phyloP scores from a whole-genome alignment of 2,888 invertebrate species.

The Caradrina clavipalpis region DNA sequence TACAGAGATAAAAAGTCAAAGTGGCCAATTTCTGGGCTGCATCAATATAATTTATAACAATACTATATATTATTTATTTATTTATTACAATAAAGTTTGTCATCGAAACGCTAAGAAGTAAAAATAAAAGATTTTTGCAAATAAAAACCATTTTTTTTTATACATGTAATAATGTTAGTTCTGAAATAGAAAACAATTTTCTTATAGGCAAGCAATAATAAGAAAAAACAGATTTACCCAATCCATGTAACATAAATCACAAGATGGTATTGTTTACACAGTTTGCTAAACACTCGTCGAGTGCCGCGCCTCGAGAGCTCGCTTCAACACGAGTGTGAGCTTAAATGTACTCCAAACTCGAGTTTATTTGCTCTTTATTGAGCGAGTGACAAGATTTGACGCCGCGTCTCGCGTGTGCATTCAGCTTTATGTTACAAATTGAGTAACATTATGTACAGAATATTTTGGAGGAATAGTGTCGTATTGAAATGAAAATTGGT shows the following conservation, averaged over 20 bases:
- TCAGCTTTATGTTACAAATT: constrained; percentile 65
- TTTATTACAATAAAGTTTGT: too few relatives aligned
- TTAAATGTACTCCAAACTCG: constrained; percentile 77
- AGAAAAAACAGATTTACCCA: constrained; percentile 73
- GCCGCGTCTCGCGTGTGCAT: constrained; percentile 67
- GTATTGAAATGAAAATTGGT: constrained; percentile 29
- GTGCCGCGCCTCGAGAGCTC: constrained; percentile 73
- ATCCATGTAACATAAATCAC: constrained; percentile 73
- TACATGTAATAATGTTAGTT: background rate
- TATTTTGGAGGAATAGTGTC: constrained; percentile 31
- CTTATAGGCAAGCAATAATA: background rate
- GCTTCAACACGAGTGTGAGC: constrained; percentile 81
- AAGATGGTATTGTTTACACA: constrained; percentile 81
- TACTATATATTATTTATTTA: too few relatives aligned
- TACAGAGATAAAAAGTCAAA: too few relatives aligned
- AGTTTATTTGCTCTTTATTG: constrained; percentile 87
- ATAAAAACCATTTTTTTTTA: too few relatives aligned
- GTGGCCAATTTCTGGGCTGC: too few relatives aligned
- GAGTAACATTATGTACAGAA: constrained; percentile 38
- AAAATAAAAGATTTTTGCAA: too few relatives aligned
- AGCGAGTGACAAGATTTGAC: constrained; percentile 80
- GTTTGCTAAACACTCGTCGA: constrained; percentile 82
- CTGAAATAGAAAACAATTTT: background rate
- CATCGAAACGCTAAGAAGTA: too few relatives aligned
- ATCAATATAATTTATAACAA: too few relatives aligned